Base-by-base conservation (phyloP, 2,888 invertebrate species). In the Tachina fera region DNA sequence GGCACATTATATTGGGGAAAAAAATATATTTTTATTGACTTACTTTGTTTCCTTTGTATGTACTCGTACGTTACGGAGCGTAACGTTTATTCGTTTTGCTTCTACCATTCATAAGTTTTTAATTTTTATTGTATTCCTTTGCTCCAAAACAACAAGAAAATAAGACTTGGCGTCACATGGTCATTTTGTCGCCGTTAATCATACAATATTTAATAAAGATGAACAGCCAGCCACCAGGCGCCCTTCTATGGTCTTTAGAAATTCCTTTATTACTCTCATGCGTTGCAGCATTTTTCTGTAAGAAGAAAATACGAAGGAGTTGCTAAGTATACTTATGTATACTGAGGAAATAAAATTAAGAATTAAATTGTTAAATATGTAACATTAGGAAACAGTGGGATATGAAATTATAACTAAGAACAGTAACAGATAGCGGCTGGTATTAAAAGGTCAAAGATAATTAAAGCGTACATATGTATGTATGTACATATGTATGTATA, bases 141-240 rank as follows among this genome's bases (percentile, higher is more conserved):
- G 41, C 41, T 61, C 22, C 43, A 41, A 14, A 43, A 61, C 6
- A 67, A 49, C n/a, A 43, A 49, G 31, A 31, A 19, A n/a, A 89
- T 22, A 74, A 91, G 31, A 90, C 89, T 90, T 90, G 91, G 91
- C 91, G 91, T 91, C 91, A 91, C 91, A 91, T 91, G 90, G 91
- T 90, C 90, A 91, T 91, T 91, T 91, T 91, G 91, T 91, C 91
- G 91, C 91, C 91, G 91, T 91, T 91, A 91, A 91, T 91, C 91
- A 91, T 91, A 89, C 89, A 70, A 75, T 9, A 53, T 72, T 85
- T 85, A 74, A 81, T 70, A 49, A 68, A 71, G 67, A 71, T 76
- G 56, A 65, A 72, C 79, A 67, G 67, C 53, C 53, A 72, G 56
- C 43, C 61, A 58, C 22, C 71, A 77, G 78, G 75, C 74, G 83